Conservation (phyloP, 2,113 vertebrate species). For the Halcyon senegalensis region DNA sequence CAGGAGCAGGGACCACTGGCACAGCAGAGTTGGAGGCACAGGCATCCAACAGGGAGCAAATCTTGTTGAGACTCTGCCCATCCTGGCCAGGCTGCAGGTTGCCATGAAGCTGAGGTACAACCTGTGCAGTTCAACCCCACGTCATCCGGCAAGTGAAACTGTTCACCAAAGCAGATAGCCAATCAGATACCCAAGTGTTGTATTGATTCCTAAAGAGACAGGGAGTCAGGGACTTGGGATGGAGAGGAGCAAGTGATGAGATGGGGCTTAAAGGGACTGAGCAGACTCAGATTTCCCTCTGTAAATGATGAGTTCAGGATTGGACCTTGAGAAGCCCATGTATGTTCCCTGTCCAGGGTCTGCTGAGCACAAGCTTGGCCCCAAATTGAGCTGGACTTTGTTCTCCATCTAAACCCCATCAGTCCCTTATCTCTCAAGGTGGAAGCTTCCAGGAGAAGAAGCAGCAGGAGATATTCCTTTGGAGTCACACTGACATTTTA, state of each 20-base stretch:
- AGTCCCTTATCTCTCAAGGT: accelerated
- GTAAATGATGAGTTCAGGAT: accelerated
- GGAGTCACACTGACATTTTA: background rate
- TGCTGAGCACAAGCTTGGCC: background rate
- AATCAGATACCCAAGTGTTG: background rate
- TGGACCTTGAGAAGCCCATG: background rate
- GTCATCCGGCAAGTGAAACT: background rate
- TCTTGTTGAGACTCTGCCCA: background rate
- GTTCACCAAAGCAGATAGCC: background rate
- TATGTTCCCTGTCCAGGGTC: background rate
- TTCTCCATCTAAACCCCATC: background rate
- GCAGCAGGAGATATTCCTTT: background rate
- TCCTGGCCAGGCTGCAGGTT: background rate
- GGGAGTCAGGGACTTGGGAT: background rate
- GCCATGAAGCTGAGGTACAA: background rate
- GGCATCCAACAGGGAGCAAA: background rate
- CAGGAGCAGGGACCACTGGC: background rate
- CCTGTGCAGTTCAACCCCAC: accelerated
- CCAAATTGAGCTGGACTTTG: accelerated
- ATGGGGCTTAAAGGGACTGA: background rate
- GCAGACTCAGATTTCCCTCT: background rate
- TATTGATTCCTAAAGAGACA: background rate
- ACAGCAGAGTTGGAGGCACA: background rate
- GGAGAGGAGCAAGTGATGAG: background rate
- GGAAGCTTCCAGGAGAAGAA: background rate